Base-by-base conservation (phyloP, 2,113 vertebrate species). In the Echinops telfairi region DNA sequence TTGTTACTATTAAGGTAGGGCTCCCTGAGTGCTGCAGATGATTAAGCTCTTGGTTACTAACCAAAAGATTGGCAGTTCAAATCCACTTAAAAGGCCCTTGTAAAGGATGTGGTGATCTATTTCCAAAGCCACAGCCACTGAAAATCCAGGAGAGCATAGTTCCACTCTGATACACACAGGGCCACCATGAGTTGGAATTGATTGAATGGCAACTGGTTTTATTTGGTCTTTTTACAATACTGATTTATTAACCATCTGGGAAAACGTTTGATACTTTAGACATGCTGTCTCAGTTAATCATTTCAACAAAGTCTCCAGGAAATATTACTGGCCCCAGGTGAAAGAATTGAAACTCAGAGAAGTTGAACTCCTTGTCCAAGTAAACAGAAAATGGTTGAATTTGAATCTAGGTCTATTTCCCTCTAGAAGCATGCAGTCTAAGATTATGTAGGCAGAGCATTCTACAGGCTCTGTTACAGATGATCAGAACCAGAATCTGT, bases 171-270 rank as follows among this genome's bases (percentile, higher is more conserved):
- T n/a, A 33, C 12, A 71, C n/a, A 1, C 0, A 16, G 15, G 31
- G 68, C 16, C 14, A 25, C 66, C 16, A n/a, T 33, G 68, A 71
- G 68, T 33, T 71, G 31, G 15, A 71, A 71, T 33, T 71, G n/a
- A 71, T 16, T 33, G 15, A 16, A 71, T 7, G 16, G 31, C 16
- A 33, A 71, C 12, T 33, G 22, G 23, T 23, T 64, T 53, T 53
- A 11, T 53, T 53, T 53, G 27, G 15, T n/a, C 17, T n/a, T n/a
- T 33, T 33, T 64, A 29, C 2, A 33, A 33, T 33, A 70, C 15
- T 4, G n/a, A 66, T 82, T 75, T 94, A 88, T 91, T 83, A 78
- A 93, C 83, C 38, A 31, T 75, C 29, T 29, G 20, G 31, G 80
- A 89, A 79, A 60, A 58, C 86, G 79, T 83, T 47, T 31, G 85